phyloP scores from a whole-genome alignment of 2,888 invertebrate species.

The Toxonevra muliebris region DNA sequence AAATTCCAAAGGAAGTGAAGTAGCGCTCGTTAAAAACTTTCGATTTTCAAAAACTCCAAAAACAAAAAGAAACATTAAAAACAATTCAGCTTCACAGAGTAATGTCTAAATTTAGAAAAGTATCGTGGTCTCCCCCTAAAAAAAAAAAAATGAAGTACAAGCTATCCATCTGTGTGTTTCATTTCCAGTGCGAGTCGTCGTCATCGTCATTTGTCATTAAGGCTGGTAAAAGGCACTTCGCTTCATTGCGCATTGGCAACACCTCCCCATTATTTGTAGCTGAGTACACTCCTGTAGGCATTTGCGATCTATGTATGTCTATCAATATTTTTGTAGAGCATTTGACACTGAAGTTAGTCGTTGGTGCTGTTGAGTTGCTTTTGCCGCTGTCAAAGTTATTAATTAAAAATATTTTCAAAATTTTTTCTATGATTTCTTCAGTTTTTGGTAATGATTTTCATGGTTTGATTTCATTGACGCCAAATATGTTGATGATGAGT shows the following conservation, averaged over 20 bases:
- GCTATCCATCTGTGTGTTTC: neutral
- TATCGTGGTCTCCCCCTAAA: neutral
- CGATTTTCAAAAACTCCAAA: neutral
- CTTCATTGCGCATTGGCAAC: slow-evolving; percentile 39
- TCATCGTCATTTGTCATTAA: neutral
- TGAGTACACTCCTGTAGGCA: no score
- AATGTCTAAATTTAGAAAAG: slow-evolving; percentile 6
- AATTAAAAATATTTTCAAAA: neutral
- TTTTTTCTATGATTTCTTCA: neutral
- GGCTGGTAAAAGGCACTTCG: slow-evolving; percentile 36
- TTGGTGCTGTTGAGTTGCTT: no score
- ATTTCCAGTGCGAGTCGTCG: neutral
- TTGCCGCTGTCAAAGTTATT: neutral
- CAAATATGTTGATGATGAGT: no score
- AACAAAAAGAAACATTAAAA: neutral
- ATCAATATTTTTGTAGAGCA: neutral
- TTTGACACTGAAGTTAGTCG: neutral
- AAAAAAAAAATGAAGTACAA: no score
- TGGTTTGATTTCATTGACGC: neutral
- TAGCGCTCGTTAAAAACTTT: slow-evolving; percentile 1
- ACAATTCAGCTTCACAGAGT: neutral
- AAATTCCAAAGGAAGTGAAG: neutral
- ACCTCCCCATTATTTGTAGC: slow-evolving; percentile 1
- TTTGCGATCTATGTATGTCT: neutral
- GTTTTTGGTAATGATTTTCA: neutral